phyloP scores from a whole-genome alignment of 2,113 vertebrate genomes.

The Catharus minimus region DNA sequence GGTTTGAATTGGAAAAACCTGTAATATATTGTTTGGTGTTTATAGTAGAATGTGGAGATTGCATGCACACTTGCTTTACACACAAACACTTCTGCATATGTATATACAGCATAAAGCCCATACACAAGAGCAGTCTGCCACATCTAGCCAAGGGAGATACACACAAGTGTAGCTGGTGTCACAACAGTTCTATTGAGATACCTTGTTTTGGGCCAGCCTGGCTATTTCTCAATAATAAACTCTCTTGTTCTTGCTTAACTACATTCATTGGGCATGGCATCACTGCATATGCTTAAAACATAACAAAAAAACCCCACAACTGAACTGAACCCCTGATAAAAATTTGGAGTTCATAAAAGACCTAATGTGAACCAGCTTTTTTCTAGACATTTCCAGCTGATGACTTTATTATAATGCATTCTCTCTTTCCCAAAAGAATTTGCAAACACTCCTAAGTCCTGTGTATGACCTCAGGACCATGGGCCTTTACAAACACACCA shows the following conservation, averaged over 20 bases:
- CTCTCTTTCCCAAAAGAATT: neutral
- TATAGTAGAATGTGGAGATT: neutral
- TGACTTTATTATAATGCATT: neutral
- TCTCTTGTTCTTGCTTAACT: neutral
- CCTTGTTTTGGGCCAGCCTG: neutral
- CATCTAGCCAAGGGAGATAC: neutral
- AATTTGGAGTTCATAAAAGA: neutral
- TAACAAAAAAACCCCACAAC: rapidly evolving
- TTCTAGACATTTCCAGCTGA: neutral
- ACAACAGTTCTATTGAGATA: neutral
- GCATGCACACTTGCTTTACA: neutral
- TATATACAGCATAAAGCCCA: neutral
- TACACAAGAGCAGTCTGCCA: neutral
- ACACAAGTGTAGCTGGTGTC: neutral
- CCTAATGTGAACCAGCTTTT: neutral
- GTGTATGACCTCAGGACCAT: neutral
- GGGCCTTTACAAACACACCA: neutral
- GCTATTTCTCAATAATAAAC: neutral
- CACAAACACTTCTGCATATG: neutral
- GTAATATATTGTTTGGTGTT: neutral
- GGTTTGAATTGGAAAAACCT: neutral
- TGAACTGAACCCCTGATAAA: neutral
- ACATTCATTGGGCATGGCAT: neutral
- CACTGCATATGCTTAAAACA: neutral
- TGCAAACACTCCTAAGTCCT: neutral